Evolutionary conservation across 2,888 invertebrate species (phyloP), one percentile per base, ranked within the genome.

Genomic region (Ectropis crepuscularia): DNA sequence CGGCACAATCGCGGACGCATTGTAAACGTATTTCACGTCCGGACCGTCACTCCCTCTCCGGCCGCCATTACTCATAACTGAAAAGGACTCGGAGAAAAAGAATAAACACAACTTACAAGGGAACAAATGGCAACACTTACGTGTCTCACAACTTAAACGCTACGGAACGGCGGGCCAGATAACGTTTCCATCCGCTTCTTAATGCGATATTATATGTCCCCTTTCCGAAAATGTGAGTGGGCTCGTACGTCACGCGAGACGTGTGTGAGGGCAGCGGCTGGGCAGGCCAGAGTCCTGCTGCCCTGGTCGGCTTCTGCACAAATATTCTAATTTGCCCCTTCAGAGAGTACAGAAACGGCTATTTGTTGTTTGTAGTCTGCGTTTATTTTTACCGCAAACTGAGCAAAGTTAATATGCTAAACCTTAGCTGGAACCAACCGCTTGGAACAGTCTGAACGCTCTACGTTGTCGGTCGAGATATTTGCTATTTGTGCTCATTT

Each of bases 71-170:
- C 85, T 89, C 89, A 89, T 87, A 87, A 82, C 82, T 78, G 72
- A 84, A 85, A 86, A 81, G 80, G 81, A 84, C 75, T 76, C 72
- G 51, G 72, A 78, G 79, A 78, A 77, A 85, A 83, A 84, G 80
- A 87, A 87, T 87, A 89, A 86, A 87, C 86, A 88, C 83, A 86
- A 86, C 83, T 86, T 85, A 83, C 84, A 83, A 79, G 71, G 76
- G 83, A 86, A 89, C 85, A 89, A 89, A 90, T 89, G 83, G 84
- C 77, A 83, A 86, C 89, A 88, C 89, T 89, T 89, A 87, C 84
- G 86, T 85, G 85, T 83, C 85, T 83, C 86, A 84, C 86, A 87
- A 88, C 85, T 87, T 87, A 87, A 89, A 87, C 80, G 86, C 79
- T 80, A 77, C 72, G 80, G 82, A 83, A 86, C 86, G 85, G 85